Conservation (phyloP, 2,888 invertebrate species). For the Callinectes sapidus region DNA sequence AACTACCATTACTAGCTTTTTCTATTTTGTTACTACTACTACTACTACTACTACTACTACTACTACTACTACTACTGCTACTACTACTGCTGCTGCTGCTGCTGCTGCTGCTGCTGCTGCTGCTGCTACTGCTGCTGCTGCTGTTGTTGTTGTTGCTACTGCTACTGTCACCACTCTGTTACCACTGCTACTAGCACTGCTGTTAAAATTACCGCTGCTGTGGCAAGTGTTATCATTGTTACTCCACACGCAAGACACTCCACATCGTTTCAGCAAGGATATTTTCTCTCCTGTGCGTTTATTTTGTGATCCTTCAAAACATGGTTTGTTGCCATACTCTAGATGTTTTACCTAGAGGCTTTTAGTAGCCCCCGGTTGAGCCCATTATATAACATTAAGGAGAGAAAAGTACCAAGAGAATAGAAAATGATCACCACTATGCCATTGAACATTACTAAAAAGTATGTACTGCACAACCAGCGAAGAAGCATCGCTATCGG, state of each 20-base stretch:
- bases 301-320: not conserved
- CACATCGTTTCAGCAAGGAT: not conserved
- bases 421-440: not conserved
- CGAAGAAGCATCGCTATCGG: not conserved
- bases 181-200: not conserved
- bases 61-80: not conserved
- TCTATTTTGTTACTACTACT: not conserved
- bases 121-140: not conserved
- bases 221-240: not conserved
- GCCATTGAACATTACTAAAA: not conserved
- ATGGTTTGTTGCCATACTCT: not conserved
- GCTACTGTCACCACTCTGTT: not conserved
- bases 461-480: not conserved
- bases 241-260: not conserved
- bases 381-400: not conserved
- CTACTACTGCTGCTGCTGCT: not conserved
- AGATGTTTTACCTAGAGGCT: not conserved
- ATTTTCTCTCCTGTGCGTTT: not conserved
- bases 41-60: not conserved
- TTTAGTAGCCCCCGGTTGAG: not conserved
- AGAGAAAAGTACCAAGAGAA: not conserved
- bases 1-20: slow-evolving; percentile 8
- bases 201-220: not conserved
- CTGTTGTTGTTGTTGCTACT: not conserved
- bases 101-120: not conserved